These are phyloP conservation scores for Seriola quinqueradiata DNA, from an alignment of 2,113 vertebrate species.

Conservation along the genomic window DNA sequence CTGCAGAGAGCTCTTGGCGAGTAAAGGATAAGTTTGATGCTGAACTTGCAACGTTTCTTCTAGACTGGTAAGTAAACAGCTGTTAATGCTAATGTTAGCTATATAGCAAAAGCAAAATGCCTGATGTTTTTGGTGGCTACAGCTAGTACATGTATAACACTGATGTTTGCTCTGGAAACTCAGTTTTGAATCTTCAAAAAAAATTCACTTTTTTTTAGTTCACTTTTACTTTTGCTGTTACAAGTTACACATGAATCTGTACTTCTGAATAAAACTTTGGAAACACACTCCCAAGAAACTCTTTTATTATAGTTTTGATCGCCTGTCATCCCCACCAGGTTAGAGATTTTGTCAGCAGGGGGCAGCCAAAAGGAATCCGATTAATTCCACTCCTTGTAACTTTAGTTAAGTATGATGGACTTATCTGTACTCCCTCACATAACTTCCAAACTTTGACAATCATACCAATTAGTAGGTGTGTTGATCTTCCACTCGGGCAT, in stretches of 20 bases:
- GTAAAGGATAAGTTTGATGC: no score
- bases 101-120: no score
- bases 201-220: no score
- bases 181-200: no score
- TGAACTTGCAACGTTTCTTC: no score
- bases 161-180: no score
- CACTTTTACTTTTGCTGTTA: not conserved
- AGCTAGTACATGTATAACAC: no score
- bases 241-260: not conserved
- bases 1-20: no score
- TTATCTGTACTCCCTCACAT: slow-evolving; percentile 4
- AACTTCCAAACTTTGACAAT: slow-evolving; percentile 40
- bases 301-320: slow-evolving; percentile 23
- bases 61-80: no score
- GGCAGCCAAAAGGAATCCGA: slow-evolving; percentile 58
- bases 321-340: slow-evolving; percentile 42
- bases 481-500: slow-evolving; percentile 12
- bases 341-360: slow-evolving; percentile 65
- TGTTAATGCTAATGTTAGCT: no score
- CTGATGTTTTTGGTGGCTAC: no score
- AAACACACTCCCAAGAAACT: not conserved
- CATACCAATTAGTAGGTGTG: not conserved
- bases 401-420: slow-evolving; percentile 62
- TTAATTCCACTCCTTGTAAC: slow-evolving; percentile 34
- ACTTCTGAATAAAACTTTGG: slow-evolving; percentile 1